These are phyloP conservation scores for Macrostomum lignano DNA, from an alignment of 1,140 invertebrate genomes.

Conservation along the genomic window DNA sequence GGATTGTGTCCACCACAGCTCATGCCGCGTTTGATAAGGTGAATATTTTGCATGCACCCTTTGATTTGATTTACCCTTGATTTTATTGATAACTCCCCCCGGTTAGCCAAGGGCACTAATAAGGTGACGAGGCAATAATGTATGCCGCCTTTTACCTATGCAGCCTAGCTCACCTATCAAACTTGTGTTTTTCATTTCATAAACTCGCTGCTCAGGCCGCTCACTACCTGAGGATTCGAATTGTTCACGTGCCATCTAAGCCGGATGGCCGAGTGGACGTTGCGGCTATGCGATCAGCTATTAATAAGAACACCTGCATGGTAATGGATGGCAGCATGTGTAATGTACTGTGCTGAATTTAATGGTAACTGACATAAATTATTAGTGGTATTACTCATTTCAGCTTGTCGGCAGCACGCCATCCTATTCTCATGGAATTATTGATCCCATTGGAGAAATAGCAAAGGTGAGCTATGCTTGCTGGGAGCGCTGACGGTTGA, in stretches of 20 bases:
- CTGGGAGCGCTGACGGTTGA: not conserved
- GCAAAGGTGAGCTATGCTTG: constrained; percentile 19
- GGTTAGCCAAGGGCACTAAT: no score
- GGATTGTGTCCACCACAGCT: constrained; percentile 51
- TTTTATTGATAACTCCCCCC: no score
- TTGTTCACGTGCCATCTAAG: constrained; percentile 49
- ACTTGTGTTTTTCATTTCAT: no score
- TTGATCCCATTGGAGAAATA: constrained; percentile 63
- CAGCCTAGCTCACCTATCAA: no score
- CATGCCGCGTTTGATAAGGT: constrained; percentile 87
- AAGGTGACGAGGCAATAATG: no score
- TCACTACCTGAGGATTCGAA: constrained; percentile 48
- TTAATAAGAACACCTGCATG: constrained; percentile 62
- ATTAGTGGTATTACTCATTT: no score
- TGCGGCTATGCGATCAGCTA: constrained; percentile 45
- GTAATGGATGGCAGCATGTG: no score
- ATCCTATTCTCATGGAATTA: constrained; percentile 77
- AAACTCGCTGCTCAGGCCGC: constrained; percentile 37
- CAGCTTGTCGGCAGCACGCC: constrained; percentile 75
- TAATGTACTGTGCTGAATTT: constrained; percentile 3
- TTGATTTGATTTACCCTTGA: no score
- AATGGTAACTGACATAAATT: no score
- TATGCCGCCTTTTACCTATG: no score
- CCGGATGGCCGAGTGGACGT: constrained; percentile 42
- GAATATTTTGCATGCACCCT: constrained; percentile 5